A percentile compares a stretch with the other conserved stretches of the same genome.
These are phyloP conservation scores for Mnemiopsis leidyi DNA, from an alignment of 37 sponge, comb jelly and placozoan genomes.

Conservation along the genomic window DNA sequence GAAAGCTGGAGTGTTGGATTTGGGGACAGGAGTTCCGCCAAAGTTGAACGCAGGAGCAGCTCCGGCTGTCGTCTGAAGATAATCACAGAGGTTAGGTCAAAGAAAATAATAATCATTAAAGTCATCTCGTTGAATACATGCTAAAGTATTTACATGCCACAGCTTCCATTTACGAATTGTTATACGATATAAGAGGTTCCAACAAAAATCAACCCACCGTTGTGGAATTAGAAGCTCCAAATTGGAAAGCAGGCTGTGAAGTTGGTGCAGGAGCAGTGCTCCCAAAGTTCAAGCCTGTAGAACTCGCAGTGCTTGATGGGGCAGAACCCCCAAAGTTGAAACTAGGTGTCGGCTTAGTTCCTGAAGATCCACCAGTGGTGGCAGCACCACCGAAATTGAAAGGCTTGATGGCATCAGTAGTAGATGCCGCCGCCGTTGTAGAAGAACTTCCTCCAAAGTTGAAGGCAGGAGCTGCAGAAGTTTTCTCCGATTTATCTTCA, in stretches of 20 bases:
- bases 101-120: no score
- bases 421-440: neutral
- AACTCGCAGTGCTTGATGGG: neutral
- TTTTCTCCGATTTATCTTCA: neutral
- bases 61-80: neutral
- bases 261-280: neutral
- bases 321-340: conserved; percentile 42
- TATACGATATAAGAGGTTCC: neutral
- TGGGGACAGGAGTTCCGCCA: neutral
- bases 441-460: conserved; percentile 44
- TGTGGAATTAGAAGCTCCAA: neutral
- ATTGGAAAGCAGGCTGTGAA: neutral
- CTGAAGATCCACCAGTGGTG: neutral
- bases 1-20: neutral
- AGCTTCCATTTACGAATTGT: neutral
- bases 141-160: neutral
- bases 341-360: neutral
- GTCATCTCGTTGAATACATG: neutral
- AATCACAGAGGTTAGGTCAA: neutral
- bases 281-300: neutral
- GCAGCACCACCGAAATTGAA: conserved; percentile 59
- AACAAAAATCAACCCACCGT: neutral
- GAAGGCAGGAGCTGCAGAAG: conserved; percentile 14
- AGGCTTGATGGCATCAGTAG: neutral
- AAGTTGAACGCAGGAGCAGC: conserved; percentile 53